Evolutionary conservation across 2,888 invertebrate species (phyloP), one percentile per base, ranked within the genome.

Genomic region (Hedychridium roseum): DNA sequence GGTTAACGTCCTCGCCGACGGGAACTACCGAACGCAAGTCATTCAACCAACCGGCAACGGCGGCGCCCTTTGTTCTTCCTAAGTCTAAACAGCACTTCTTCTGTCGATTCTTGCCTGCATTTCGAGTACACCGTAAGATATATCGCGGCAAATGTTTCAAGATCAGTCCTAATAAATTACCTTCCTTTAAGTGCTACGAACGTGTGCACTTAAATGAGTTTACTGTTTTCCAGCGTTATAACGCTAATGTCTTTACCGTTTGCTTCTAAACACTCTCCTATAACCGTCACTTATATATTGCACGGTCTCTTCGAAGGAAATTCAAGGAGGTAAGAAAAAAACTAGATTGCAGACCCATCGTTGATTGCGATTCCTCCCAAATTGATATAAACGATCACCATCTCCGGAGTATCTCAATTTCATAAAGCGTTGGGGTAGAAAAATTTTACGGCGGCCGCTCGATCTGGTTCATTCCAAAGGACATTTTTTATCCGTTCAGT

Each of bases 371-470:
- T 9, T 14, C 43, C 38, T 50, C 50, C 53, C 50, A 64, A 72
- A 73, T 73, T 70, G 67, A 73, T 66, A 73, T 56, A 70, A 73
- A 73, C 54, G 68, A 68, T 57, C 49, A 36, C 11, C n/a, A 15
- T 16, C 20, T 37, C 26, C 16, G 23, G 16, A 2, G 39, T 14
- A 21, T 28, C 47, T 47, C 54, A 43, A 46, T 54, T 39, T 40
- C 48, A 54, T 45, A 40, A 39, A 36, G 36, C 43, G 20, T 23
- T n/a, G 12, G 34, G 43, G 43, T 28, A 28, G 34, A 31, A 50
- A 51, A 45, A 43, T 35, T 42, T 37, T 21, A 14, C 31, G 15
- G 26, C 40, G 28, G 42, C n/a, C 36, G 20, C 26, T 16, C 21
- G 20, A 18, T 17, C 23, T 4, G 9, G 23, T 9, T 23, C 27